Evolutionary conservation across 30 jellyfish, hydroid and myxozoan genomes (phyloP).

Genomic region (Rhopilema esculentum): DNA sequence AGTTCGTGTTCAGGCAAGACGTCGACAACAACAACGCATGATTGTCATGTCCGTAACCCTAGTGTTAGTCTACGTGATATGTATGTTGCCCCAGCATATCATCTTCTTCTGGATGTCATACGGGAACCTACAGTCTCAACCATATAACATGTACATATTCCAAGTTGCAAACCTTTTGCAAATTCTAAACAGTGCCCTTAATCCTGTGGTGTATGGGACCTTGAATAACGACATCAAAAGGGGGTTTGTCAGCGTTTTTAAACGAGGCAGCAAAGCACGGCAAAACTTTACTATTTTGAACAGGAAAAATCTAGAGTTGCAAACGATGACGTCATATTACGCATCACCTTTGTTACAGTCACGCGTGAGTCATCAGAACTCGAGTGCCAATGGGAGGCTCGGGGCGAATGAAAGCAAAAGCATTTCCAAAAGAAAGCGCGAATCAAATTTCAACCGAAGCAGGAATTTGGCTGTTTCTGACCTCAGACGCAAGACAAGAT

Average conservation of each 20-base stretch:
- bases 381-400: neutral
- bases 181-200: constrained; percentile 79
- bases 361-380: neutral
- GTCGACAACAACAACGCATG: constrained; percentile 70
- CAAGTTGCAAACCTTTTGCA: constrained; percentile 71
- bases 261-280: constrained; percentile 21
- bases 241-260: constrained; percentile 59
- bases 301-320: constrained; percentile 31
- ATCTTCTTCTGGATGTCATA: constrained; percentile 82
- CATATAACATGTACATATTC: constrained; percentile 62
- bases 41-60: constrained; percentile 69
- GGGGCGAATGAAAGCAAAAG: neutral
- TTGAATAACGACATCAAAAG: constrained; percentile 84
- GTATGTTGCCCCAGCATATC: constrained; percentile 93
- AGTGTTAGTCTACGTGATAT: constrained; percentile 72
- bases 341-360: constrained; percentile 29
- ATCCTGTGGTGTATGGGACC: constrained; percentile 91
- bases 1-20: constrained; percentile 46
- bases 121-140: constrained; percentile 48
- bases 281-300: constrained; percentile 1
- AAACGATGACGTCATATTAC: constrained; percentile 39
- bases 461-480: constrained; percentile 19
- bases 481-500: neutral
- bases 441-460: neutral
- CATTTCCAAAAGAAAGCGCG: neutral